Evolutionary conservation across 2,797 vertebrate species (phyloP).

Genomic region (Esox masquinongy): DNA sequence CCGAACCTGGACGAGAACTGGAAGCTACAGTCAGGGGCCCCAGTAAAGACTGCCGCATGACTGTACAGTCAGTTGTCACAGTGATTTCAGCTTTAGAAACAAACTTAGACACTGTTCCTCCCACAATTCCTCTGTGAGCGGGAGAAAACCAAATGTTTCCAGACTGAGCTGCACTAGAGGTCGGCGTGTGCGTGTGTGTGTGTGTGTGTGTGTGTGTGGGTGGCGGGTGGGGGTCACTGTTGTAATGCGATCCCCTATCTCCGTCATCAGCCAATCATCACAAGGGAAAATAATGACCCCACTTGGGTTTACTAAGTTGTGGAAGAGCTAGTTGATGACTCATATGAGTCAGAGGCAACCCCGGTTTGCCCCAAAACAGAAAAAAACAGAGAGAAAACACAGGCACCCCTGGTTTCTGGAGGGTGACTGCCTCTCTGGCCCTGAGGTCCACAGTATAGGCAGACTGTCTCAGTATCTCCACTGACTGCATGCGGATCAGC

Average conservation of each 20-base stretch:
- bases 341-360: not conserved
- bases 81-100: not conserved
- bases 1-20: constrained; percentile 35
- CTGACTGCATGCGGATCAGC: not conserved
- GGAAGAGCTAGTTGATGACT: constrained; percentile 16
- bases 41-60: constrained; percentile 53
- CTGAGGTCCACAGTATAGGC: not conserved
- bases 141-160: not conserved
- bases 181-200: too few relatives aligned
- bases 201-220: too few relatives aligned
- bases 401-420: not conserved
- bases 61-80: not conserved
- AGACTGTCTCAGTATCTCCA: constrained; percentile 14
- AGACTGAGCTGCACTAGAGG: not conserved
- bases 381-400: not conserved
- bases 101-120: not conserved
- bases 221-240: too few relatives aligned
- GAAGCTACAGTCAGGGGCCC: constrained; percentile 36
- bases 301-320: not conserved
- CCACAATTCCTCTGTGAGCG: not conserved
- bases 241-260: not conserved
- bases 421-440: constrained; percentile 16
- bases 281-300: not conserved
- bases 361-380: not conserved
- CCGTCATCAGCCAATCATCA: not conserved